Evolutionary conservation across 2,888 invertebrate genomes (phyloP), one percentile per base, ranked within the genome.

Genomic region (Autographa pulchrina): DNA sequence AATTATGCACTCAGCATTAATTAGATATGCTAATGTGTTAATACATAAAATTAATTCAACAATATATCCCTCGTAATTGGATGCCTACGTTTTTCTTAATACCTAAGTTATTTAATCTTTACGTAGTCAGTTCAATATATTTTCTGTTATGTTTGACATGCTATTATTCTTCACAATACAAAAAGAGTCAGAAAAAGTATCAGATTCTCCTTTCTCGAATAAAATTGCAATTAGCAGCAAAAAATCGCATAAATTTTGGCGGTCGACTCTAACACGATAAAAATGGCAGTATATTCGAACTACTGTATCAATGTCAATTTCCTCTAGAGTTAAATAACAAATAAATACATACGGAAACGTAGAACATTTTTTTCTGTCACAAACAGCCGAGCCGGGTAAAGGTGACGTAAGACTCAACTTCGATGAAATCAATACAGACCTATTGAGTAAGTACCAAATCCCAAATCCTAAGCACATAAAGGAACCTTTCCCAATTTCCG

Each of bases 391-490:
- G 7, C n/a, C n/a, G 48, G n/a, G n/a, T 16, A 48, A n/a, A 48
- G 48, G n/a, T 48, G 48, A 48, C 48, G 48, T 48, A 62, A 62
- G 76, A 65, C 65, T 65, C 48, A 20, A 52, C 54, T n/a, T 18
- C 1, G 66, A 59, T 77, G 54, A 65, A 73, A 76, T 77, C 73
- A 73, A 76, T 77, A 73, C 62, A 32, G 31, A 60, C 54, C 18
- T 56, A 25, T 25, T 25, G 54, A 48, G 48, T 48, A 48, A 35
- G n/a, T 65, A 59, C 48, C 48, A 56, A 56, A 35, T 48, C 62
- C 48, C 48, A 32, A 68, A 62, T 65, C 68, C 32, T 65, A 72
- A 59, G 16, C 62, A 76, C 58, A 56, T 62, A 72, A 13, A 68
- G 48, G 14, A 25, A 68, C 73, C 48, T 60, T 65, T 32, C 13